phyloP scores from a whole-genome alignment of 1,140 invertebrate species.

The Lasioglossum baleicum region DNA sequence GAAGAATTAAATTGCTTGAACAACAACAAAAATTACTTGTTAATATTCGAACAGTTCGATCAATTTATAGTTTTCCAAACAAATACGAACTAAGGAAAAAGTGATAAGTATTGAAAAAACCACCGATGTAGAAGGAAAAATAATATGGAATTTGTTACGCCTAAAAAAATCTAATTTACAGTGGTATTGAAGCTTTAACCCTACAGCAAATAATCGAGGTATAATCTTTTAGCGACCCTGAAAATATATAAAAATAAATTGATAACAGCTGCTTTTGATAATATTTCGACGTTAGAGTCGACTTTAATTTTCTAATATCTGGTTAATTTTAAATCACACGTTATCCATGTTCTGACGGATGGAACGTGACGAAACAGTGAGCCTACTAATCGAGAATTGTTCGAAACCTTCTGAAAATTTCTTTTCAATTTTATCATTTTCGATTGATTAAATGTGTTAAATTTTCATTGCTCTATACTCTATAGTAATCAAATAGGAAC shows the following conservation, averaged over 20 bases:
- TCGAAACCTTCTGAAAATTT: conserved; percentile 57
- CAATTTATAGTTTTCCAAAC: background rate
- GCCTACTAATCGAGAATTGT: conserved; percentile 73
- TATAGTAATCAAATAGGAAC: conserved; percentile 29
- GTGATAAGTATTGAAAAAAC: too few relatives aligned
- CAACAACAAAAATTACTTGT: background rate
- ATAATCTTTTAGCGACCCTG: background rate
- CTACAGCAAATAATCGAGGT: background rate
- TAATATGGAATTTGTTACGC: background rate
- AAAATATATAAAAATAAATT: too few relatives aligned
- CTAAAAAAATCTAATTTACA: background rate
- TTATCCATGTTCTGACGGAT: conserved; percentile 49
- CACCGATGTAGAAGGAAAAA: too few relatives aligned
- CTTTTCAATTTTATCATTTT: conserved; percentile 8
- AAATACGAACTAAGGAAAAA: too few relatives aligned
- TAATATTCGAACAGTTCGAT: background rate
- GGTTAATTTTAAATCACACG: background rate
- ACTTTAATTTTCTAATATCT: background rate
- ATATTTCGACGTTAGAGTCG: background rate
- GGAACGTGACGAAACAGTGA: conserved; percentile 59
- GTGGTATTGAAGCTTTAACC: background rate
- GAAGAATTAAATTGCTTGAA: too few relatives aligned
- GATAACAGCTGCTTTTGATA: background rate
- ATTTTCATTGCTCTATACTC: background rate
- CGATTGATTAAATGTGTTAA: background rate